Base-by-base conservation (phyloP, 2,113 vertebrate species). In the Eulacestoma nigropectus region DNA sequence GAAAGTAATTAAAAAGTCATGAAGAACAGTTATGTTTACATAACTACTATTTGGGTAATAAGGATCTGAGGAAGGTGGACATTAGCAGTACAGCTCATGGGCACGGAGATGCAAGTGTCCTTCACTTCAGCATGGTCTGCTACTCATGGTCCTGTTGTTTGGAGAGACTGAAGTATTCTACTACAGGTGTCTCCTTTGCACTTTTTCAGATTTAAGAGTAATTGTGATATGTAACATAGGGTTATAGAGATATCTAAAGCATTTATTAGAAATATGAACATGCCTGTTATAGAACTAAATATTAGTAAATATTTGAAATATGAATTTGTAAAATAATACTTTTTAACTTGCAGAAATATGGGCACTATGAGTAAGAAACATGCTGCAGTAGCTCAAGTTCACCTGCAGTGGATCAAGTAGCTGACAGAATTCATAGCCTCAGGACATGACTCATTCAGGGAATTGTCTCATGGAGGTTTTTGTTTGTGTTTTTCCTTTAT, bases 81-180 rank as follows among this genome's bases (percentile, higher is more conserved):
- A 49, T 17, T 37, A 80, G 35, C 30, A 44, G 27, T 22, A 35
- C 27, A 63, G 44, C 21, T 87, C 39, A 42, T 0, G 5, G 41
- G 25, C 20, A 47, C 30, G 67, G 26, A 70, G 42, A 37, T 10
- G 41, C 53, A 82, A 64, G 41, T 50, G 57, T 18, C 47, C 11
- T 68, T 55, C 47, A n/a, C 37, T 84, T 73, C 42, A 76, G 52
- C 16, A 18, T 5, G 50, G 14, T n/a, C 35, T 6, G 3, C 84
- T 57, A 16, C 32, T 53, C 4, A 0, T 1, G 7, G 59, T 32
- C 19, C 35, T 89, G 44, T 47, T 0, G 0, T 72, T 84, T 32
- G 20, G 32, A 86, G 46, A 64, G 46, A 35, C 59, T 50, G 27
- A 77, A 83, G 56, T 62, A 33, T 53, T 37, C 16, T n/a, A 23